Conservation (phyloP, 1,140 invertebrate genomes). For the Tetranychus urticae region DNA sequence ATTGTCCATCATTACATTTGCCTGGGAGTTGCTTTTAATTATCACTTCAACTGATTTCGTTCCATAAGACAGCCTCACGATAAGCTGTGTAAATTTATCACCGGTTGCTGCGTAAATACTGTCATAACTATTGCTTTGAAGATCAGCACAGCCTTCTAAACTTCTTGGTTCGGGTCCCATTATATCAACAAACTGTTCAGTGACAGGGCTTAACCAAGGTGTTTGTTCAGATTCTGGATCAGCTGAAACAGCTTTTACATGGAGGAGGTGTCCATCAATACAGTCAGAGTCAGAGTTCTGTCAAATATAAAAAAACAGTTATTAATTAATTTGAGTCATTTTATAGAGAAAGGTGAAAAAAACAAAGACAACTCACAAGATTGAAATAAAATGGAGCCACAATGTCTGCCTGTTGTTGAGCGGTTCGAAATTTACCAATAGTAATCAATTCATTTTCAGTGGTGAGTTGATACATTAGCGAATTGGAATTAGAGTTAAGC, state of each 20-base stretch:
- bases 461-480: conserved; percentile 4
- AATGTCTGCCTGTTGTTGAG: background rate
- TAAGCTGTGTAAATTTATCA: background rate
- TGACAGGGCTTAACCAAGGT: background rate
- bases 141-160: background rate
- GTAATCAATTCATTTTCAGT: conserved; percentile 3
- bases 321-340: background rate
- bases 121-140: background rate
- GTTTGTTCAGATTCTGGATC: background rate
- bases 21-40: background rate
- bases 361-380: conserved; percentile 1
- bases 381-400: conserved; percentile 2
- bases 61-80: background rate
- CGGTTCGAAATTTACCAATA: background rate
- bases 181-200: background rate
- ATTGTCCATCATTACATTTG: background rate
- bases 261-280: conserved; percentile 6
- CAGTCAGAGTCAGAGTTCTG: background rate
- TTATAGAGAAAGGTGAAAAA: background rate
- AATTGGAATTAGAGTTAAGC: background rate
- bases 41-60: background rate
- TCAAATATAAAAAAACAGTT: background rate
- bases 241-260: background rate
- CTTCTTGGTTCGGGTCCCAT: background rate
- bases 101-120: background rate